Evolutionary conservation across 2,797 vertebrate species (phyloP), one percentile per base, ranked within the genome.

Genomic region (Danio jaintianensis): DNA sequence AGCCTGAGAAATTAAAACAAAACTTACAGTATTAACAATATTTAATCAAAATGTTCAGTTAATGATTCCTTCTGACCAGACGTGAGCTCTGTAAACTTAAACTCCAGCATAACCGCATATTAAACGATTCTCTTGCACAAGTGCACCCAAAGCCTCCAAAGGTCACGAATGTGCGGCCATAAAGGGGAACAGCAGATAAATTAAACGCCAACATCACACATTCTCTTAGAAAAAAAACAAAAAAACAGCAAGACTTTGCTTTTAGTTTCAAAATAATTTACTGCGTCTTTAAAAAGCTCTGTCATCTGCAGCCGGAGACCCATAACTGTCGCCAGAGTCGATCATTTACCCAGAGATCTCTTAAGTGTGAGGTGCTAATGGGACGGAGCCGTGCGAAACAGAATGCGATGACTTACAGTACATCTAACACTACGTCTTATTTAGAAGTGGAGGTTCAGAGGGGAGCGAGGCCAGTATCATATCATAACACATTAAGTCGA

Each of bases 231-330:
- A 89, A 81, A 79, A 86, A 92, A 92, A 91, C 90, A 89, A 89
- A 81, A 79, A 86, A 92, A 92, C 29, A 85, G 61, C 85, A 83
- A 85, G 86, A 88, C 91, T 93, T 91, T 91, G 91, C 93, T 94
- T 94, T 93, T 95, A 94, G 93, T 93, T 93, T 94, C 91, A 91
- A 92, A 91, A 91, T 94, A 94, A 95, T 95, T 94, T 94, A 94
- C 90, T 81, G 91, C 89, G 29, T 87, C 91, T 93, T 92, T 94
- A 94, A 93, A 94, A 91, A 88, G 83, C 82, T 88, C 93, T 83
- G 91, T 94, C 92, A 93, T 92, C 92, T 89, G 91, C 92, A 92
- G 92, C 92, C 92, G 80, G 91, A 93, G 92, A 93, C 92, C 92
- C 91, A 93, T 94, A 94, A 94, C 93, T 93, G 93, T 94, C 92